phyloP scores from a whole-genome alignment of 2,888 invertebrate genomes.

The Dynastes maya region DNA sequence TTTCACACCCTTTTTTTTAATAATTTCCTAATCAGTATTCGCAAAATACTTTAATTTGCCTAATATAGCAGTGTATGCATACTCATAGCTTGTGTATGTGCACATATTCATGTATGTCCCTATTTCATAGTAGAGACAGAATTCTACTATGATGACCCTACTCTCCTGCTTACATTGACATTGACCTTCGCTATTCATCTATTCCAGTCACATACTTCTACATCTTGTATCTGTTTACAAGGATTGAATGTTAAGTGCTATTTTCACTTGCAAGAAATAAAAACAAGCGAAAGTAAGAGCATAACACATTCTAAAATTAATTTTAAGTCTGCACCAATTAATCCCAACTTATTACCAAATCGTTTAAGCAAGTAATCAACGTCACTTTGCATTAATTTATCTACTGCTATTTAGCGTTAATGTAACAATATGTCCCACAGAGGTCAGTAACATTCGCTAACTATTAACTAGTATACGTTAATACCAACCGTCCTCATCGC shows the following conservation, averaged over 20 bases:
- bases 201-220: conserved; percentile 19
- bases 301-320: conserved; percentile 30
- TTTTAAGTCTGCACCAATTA: conserved; percentile 55
- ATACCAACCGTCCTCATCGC: conserved; percentile 39
- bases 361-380: conserved; percentile 60
- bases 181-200: background rate
- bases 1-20: no score
- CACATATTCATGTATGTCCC: no score
- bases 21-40: no score
- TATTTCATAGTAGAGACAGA: background rate
- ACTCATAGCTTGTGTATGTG: no score
- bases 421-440: conserved; percentile 46
- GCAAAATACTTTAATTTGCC: no score
- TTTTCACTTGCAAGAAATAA: background rate
- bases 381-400: conserved; percentile 38
- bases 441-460: conserved; percentile 61
- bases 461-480: conserved; percentile 37
- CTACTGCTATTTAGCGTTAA: background rate
- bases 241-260: background rate
- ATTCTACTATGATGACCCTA: conserved; percentile 7
- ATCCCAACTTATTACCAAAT: conserved; percentile 54
- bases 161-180: background rate
- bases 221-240: background rate
- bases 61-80: no score
- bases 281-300: background rate